Evolutionary conservation across 1,140 invertebrate species (phyloP).

Genomic region (Aphis gossypii): DNA sequence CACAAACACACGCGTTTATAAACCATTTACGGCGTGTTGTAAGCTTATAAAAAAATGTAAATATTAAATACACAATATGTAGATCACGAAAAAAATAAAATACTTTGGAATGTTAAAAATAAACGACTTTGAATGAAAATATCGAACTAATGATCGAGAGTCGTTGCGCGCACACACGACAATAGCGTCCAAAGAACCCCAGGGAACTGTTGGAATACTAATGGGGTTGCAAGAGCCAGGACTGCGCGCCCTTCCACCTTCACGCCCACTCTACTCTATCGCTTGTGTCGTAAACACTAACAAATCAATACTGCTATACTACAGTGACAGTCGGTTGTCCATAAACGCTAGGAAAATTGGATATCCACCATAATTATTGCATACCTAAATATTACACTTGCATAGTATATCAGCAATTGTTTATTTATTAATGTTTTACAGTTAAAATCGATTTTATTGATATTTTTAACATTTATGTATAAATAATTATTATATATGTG

Average conservation of each 20-base stretch:
- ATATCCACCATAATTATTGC: conserved; percentile 22
- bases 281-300: conserved; percentile 54
- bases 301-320: conserved; percentile 57
- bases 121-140: not conserved
- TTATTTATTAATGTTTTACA: not conserved
- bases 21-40: not conserved
- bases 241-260: conserved; percentile 32
- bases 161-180: not conserved
- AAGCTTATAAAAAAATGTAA: not conserved
- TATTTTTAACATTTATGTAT: not conserved
- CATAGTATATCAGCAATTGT: not conserved
- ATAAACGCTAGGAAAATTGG: conserved; percentile 28
- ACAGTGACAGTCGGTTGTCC: conserved; percentile 40
- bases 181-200: conserved; percentile 52
- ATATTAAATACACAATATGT: not conserved
- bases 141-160: not conserved
- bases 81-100: not conserved
- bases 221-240: conserved; percentile 54
- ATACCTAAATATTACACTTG: not conserved
- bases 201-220: conserved; percentile 58
- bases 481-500: too few species aligned
- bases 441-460: not conserved
- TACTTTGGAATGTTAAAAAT: not conserved
- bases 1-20: not conserved
- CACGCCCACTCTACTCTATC: conserved; percentile 8